Conservation (phyloP, 2,888 invertebrate genomes). For the Agrotis exclamationis region DNA sequence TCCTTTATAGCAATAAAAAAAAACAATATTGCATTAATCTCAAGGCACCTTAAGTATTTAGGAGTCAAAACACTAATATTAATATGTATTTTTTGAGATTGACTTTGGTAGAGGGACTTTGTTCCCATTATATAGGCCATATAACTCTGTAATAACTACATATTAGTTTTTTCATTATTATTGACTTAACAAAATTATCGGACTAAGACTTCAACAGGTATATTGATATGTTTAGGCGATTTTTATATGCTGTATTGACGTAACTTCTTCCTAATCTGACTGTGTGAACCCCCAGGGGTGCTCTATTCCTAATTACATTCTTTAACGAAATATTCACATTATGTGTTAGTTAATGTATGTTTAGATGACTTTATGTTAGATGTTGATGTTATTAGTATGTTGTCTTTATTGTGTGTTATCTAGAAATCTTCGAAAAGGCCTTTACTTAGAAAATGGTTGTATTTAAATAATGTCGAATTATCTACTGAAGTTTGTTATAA, state of each 20-base stretch:
- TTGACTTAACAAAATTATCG: conserved; percentile 32
- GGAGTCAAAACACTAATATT: conserved; percentile 14
- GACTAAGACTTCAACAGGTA: conserved; percentile 41
- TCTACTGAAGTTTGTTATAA: conserved; percentile 40
- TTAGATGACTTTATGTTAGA: conserved; percentile 52
- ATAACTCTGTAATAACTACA: conserved; percentile 19
- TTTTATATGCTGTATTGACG: conserved; percentile 38
- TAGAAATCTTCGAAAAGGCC: conserved; percentile 41
- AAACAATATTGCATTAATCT: no score
- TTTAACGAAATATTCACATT: conserved; percentile 31
- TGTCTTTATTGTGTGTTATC: conserved; percentile 49
- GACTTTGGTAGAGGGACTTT: conserved; percentile 29
- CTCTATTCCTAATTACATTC: conserved; percentile 59
- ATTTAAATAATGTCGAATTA: conserved; percentile 51
- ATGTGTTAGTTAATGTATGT: conserved; percentile 47
- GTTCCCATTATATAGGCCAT: conserved; percentile 30
- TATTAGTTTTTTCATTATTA: conserved; percentile 22
- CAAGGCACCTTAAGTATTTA: conserved; percentile 38
- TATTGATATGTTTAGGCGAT: conserved; percentile 27
- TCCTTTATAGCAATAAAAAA: no score
- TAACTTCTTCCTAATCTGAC: conserved; percentile 35
- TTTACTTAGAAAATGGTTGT: conserved; percentile 58
- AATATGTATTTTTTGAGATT: conserved; percentile 49
- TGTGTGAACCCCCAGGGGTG: conserved; percentile 30
- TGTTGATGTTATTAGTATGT: conserved; percentile 46